These are phyloP conservation scores for Polypedilum vanderplanki DNA, from an alignment of 1,140 invertebrate genomes.

Conservation along the genomic window DNA sequence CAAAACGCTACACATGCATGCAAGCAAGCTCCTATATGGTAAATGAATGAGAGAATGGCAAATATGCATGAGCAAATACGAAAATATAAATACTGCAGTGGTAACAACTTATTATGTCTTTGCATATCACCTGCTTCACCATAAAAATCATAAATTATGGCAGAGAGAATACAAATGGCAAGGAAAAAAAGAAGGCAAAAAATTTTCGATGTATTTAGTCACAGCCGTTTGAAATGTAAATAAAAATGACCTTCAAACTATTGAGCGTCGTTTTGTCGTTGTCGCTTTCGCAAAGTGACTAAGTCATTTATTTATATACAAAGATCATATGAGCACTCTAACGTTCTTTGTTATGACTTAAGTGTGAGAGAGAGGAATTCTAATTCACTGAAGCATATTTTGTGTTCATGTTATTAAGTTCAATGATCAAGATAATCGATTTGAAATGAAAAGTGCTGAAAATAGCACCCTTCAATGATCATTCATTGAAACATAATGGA, in stretches of 20 bases:
- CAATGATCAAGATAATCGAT: neutral
- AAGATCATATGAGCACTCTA: neutral
- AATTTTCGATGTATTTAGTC: neutral
- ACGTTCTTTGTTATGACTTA: neutral
- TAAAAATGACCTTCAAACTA: conserved; percentile 27
- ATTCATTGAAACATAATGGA: neutral
- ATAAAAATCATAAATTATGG: conserved; percentile 1
- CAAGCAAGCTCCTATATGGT: neutral
- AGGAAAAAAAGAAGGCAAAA: neutral
- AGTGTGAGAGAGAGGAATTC: neutral
- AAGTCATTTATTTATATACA: neutral
- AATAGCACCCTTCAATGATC: conserved; percentile 17
- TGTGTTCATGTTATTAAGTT: neutral
- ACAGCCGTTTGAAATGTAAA: neutral
- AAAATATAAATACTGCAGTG: neutral
- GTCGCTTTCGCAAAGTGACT: neutral
- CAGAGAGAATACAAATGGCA: neutral
- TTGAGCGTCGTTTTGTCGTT: neutral
- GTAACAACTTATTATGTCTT: conserved; percentile 21
- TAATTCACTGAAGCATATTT: neutral
- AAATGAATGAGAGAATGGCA: neutral
- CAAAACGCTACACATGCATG: neutral
- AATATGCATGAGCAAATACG: neutral
- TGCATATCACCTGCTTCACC: conserved; percentile 23
- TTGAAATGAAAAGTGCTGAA: conserved; percentile 2